These are phyloP conservation scores for Molossus alvarezi DNA, from an alignment of 2,797 vertebrate genomes.

Conservation along the genomic window DNA sequence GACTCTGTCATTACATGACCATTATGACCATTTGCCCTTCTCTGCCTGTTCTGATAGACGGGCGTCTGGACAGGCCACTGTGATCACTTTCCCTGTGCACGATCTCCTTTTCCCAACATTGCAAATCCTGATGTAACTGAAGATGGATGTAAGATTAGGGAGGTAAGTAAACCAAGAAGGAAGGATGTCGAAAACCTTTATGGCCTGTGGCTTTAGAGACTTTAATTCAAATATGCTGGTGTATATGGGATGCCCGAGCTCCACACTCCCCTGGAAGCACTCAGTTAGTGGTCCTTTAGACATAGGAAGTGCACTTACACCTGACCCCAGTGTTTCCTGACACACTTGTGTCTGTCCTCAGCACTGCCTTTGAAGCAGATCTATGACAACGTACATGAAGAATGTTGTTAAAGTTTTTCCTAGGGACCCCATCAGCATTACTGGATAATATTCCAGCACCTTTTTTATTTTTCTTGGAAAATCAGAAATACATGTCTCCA, in stretches of 20 bases:
- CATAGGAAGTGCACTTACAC: neutral
- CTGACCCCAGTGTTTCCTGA: constrained; percentile 48
- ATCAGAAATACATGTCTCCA: neutral
- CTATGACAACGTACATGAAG: constrained; percentile 32
- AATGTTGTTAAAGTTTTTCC: neutral
- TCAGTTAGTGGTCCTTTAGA: neutral
- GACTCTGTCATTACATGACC: neutral
- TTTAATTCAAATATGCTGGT: neutral
- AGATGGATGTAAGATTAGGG: neutral
- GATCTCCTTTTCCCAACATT: neutral
- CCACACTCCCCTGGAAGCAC: neutral
- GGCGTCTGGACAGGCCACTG: neutral
- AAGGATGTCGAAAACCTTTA: neutral
- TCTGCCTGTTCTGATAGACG: constrained; percentile 6
- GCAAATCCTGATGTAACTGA: neutral
- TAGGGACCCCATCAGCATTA: neutral
- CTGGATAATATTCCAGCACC: neutral
- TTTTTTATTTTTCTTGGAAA: neutral
- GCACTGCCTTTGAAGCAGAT: constrained; percentile 24
- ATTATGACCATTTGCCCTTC: neutral
- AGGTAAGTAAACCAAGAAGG: constrained; percentile 33
- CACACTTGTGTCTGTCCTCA: neutral
- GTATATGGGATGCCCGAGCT: neutral
- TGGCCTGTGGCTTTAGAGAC: neutral
- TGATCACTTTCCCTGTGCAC: neutral